phyloP scores from a whole-genome alignment of 92 coral and sea anemone genomes.

The Porites rus region DNA sequence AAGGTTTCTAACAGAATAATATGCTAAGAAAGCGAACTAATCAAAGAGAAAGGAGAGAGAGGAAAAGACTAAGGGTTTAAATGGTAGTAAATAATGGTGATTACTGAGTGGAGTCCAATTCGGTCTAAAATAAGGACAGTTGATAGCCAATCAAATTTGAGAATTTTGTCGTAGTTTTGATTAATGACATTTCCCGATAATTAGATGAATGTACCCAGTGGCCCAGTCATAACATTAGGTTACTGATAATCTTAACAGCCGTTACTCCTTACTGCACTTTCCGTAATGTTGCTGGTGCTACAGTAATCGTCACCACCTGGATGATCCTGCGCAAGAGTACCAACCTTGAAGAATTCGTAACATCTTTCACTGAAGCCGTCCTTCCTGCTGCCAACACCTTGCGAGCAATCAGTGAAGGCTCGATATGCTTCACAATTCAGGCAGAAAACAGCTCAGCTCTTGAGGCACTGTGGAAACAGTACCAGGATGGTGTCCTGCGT shows the following conservation, averaged over 20 bases:
- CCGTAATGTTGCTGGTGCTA: constrained; percentile 22
- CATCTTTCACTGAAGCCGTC: constrained; percentile 8
- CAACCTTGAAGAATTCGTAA: constrained; percentile 17
- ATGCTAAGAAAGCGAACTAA: no score
- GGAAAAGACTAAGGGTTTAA: no score
- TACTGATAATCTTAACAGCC: background rate
- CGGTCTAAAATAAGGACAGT: no score
- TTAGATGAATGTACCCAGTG: background rate
- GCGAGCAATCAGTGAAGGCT: constrained; percentile 23
- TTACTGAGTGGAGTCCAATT: no score
- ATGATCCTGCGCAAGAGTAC: constrained; percentile 20
- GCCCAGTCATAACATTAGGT: background rate
- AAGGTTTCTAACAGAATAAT: no score
- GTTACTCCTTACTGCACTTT: constrained; percentile 20
- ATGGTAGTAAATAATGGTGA: no score
- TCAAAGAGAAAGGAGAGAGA: no score
- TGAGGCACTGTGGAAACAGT: constrained; percentile 12
- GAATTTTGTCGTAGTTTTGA: no score
- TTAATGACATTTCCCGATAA: background rate
- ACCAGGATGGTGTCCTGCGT: constrained; percentile 61
- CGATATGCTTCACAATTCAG: constrained; percentile 4
- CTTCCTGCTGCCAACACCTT: constrained; percentile 16
- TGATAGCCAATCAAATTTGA: no score
- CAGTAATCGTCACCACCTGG: constrained; percentile 9
- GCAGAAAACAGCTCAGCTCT: constrained; percentile 12